A percentile compares a stretch with the other conserved stretches of the same genome.
phyloP scores from a whole-genome alignment of 2,113 vertebrate genomes.

The Uropsilus gracilis region DNA sequence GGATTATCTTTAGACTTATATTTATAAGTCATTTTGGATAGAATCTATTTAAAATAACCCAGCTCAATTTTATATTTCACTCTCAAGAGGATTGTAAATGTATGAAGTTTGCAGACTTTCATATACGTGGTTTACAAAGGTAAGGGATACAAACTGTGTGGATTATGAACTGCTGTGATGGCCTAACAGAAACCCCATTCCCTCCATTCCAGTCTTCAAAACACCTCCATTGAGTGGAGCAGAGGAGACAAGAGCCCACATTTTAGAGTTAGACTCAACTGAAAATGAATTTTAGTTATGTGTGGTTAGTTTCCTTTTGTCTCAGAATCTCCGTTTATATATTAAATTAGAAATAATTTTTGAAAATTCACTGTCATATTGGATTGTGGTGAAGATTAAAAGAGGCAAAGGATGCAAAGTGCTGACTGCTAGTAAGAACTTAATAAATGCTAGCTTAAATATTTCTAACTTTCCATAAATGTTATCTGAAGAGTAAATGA shows the following conservation, averaged over 20 bases:
- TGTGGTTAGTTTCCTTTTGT: neutral
- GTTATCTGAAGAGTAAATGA: neutral
- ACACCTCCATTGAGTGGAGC: neutral
- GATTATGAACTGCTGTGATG: neutral
- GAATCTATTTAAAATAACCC: neutral
- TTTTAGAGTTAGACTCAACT: neutral
- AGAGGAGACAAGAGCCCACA: neutral
- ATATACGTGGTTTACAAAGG: neutral
- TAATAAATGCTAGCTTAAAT: neutral
- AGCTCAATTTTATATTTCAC: constrained; percentile 3
- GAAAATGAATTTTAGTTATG: neutral
- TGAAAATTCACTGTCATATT: neutral
- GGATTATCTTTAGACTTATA: neutral
- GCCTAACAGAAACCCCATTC: neutral
- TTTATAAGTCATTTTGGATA: neutral
- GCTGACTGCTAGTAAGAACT: neutral
- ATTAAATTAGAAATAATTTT: neutral
- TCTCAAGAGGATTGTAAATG: neutral
- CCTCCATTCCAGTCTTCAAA: neutral
- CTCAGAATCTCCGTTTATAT: neutral
- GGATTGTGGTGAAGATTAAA: neutral
- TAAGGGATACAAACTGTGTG: neutral
- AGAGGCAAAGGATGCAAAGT: neutral
- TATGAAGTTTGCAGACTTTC: neutral
- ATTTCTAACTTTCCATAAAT: neutral